phyloP scores from a whole-genome alignment of 2,797 vertebrate genomes.

The Sparidentex hasta region DNA sequence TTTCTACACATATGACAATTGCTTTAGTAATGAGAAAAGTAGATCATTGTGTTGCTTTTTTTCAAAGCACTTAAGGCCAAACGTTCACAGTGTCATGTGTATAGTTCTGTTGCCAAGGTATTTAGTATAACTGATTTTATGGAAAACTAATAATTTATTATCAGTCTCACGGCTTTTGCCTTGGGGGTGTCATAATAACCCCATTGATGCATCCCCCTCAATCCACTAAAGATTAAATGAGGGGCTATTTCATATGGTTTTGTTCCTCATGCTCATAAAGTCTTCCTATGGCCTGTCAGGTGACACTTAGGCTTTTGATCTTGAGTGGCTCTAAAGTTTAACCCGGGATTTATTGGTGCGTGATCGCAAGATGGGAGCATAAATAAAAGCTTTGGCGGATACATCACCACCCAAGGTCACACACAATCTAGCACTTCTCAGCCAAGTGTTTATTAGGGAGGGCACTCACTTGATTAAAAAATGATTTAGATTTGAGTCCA shows the following conservation, averaged over 20 bases:
- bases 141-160: constrained; percentile 67
- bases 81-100: constrained; percentile 32
- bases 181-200: constrained; percentile 56
- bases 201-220: constrained; percentile 55
- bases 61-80: constrained; percentile 25
- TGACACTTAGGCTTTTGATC: constrained; percentile 60
- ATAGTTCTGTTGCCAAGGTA: constrained; percentile 46
- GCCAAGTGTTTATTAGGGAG: constrained; percentile 77
- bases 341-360: constrained; percentile 67
- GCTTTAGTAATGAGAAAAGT: constrained; percentile 29
- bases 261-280: constrained; percentile 70
- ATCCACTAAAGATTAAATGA: constrained; percentile 65
- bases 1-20: constrained; percentile 46
- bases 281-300: constrained; percentile 56
- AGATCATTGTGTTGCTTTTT: constrained; percentile 25
- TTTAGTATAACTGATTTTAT: constrained; percentile 62
- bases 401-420: constrained; percentile 77
- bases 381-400: constrained; percentile 78
- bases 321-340: constrained; percentile 62
- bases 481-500: constrained; percentile 80
- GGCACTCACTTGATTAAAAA: constrained; percentile 86
- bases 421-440: constrained; percentile 52
- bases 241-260: constrained; percentile 68
- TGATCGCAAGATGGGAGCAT: constrained; percentile 65
- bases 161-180: constrained; percentile 44